phyloP scores from a whole-genome alignment of 1,140 invertebrate species.

The Ephestia elutella region DNA sequence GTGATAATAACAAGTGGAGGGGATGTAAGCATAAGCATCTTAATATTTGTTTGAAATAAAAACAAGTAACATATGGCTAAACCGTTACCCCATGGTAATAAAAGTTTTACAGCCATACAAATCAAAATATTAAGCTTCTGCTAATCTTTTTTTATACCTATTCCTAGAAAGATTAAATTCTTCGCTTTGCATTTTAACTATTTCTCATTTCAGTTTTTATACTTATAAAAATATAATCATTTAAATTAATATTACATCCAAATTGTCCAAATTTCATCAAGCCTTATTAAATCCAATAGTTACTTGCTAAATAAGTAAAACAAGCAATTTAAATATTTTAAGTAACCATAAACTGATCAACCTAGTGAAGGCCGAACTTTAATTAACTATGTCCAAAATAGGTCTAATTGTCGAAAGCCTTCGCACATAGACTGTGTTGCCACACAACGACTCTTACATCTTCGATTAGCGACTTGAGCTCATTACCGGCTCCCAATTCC shows the following conservation, averaged over 20 bases:
- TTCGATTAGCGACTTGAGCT: slow-evolving; percentile 43
- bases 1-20: no score
- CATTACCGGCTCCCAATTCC: slow-evolving; percentile 43
- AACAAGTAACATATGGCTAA: neutral
- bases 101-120: neutral
- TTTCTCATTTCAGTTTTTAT: no score
- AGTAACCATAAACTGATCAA: neutral
- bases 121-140: neutral
- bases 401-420: neutral
- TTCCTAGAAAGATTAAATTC: neutral
- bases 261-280: no score
- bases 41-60: no score
- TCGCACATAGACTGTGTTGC: slow-evolving; percentile 5
- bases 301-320: no score
- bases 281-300: no score
- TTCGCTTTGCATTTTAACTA: no score
- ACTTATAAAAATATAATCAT: no score
- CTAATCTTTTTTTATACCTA: neutral
- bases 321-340: no score
- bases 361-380: neutral
- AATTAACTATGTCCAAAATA: neutral
- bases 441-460: slow-evolving; percentile 25
- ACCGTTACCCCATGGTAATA: neutral
- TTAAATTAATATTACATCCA: no score
- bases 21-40: no score